phyloP scores from a whole-genome alignment of 2,888 invertebrate species.

The Caenorhabditis auriculariae region DNA sequence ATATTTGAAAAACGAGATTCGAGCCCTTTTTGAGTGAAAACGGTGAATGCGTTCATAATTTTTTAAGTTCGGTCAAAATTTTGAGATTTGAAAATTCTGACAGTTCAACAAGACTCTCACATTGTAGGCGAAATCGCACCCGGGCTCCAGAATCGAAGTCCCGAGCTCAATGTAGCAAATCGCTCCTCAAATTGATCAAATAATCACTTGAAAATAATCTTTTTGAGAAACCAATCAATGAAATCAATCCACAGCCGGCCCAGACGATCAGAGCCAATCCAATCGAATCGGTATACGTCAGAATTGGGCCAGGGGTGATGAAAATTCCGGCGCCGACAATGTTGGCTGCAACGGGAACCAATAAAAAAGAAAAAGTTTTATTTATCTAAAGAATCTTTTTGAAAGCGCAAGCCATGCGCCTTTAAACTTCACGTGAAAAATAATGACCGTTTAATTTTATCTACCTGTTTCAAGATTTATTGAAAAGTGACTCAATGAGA shows the following conservation, averaged over 20 bases:
- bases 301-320: constrained; percentile 49
- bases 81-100: no score
- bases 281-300: constrained; percentile 69
- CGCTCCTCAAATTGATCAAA: constrained; percentile 66
- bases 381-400: not conserved
- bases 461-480: not conserved
- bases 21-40: no score
- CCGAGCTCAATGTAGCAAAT: constrained; percentile 87
- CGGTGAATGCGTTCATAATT: no score
- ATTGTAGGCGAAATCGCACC: constrained; percentile 61
- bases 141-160: constrained; percentile 73
- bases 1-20: no score
- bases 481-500: no score
- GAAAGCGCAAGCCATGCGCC: not conserved
- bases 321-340: constrained; percentile 56
- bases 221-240: constrained; percentile 72
- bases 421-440: no score
- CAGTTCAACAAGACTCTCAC: no score
- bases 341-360: constrained; percentile 35
- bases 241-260: constrained; percentile 77
- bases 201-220: not conserved
- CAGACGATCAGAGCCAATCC: constrained; percentile 79
- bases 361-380: no score
- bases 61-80: no score
- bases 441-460: not conserved